A percentile compares a stretch with the other conserved stretches of the same genome.
These are phyloP conservation scores for Lasioglossum baleicum DNA, from an alignment of 1,140 invertebrate genomes.

Conservation along the genomic window DNA sequence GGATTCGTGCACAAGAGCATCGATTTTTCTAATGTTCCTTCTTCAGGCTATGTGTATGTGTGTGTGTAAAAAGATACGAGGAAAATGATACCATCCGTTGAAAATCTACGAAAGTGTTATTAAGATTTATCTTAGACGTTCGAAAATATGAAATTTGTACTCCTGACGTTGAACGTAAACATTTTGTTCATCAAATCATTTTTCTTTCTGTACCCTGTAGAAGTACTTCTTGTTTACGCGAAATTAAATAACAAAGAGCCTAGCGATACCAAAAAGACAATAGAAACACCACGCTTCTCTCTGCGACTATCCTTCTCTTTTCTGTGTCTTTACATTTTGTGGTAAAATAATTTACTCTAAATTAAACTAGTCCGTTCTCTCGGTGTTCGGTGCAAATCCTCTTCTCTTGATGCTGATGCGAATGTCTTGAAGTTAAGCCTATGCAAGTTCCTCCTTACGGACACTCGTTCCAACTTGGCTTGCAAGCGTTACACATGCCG, in stretches of 20 bases:
- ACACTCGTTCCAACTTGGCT: conserved; percentile 6
- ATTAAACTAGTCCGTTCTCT: neutral
- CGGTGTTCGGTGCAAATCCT: conserved; percentile 11
- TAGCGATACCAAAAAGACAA: neutral
- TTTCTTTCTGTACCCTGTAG: neutral
- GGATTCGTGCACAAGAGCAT: neutral
- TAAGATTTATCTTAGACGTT: neutral
- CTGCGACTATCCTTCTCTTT: neutral
- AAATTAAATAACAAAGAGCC: neutral
- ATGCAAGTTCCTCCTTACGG: conserved; percentile 12
- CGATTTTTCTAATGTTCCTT: neutral
- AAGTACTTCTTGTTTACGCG: neutral
- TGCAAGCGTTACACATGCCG: neutral
- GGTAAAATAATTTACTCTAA: neutral
- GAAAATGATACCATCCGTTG: neutral
- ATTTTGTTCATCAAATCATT: neutral
- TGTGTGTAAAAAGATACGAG: neutral
- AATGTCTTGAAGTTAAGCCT: conserved; percentile 19
- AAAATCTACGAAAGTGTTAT: neutral
- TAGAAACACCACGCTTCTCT: neutral
- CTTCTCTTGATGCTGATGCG: neutral
- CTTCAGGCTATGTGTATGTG: neutral
- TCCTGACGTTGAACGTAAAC: conserved; percentile 6
- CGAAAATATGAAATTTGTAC: conserved; percentile 20
- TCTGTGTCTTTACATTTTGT: neutral